Conservation (phyloP, 2,888 invertebrate species). For the Ormyrus thymus region DNA sequence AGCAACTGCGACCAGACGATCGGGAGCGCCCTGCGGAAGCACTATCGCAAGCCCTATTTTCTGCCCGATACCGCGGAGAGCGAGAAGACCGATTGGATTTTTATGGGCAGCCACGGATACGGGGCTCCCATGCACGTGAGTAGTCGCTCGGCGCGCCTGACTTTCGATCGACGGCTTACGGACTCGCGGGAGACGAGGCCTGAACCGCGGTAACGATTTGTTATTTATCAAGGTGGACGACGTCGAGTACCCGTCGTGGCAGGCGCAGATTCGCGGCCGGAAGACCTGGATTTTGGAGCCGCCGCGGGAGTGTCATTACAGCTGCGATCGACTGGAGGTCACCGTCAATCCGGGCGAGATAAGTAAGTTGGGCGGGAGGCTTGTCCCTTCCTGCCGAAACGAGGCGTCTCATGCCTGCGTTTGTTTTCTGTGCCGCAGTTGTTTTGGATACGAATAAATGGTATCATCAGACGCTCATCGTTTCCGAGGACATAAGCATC, state of each 20-base stretch:
- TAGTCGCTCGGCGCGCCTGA: slow-evolving; percentile 54
- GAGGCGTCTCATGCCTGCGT: not conserved
- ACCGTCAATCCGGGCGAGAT: slow-evolving; percentile 91
- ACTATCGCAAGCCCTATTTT: slow-evolving; percentile 92
- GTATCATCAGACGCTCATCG: slow-evolving; percentile 94
- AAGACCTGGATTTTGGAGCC: slow-evolving; percentile 94
- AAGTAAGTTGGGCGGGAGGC: slow-evolving; percentile 79
- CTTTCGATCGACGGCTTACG: slow-evolving; percentile 47
- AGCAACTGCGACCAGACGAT: slow-evolving; percentile 94
- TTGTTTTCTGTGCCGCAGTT: slow-evolving; percentile 78
- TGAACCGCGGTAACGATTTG: not conserved
- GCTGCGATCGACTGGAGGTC: slow-evolving; percentile 82
- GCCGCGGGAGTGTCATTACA: slow-evolving; percentile 92
- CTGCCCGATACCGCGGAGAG: slow-evolving; percentile 90
- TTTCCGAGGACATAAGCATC: slow-evolving; percentile 92
- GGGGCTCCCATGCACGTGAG: slow-evolving; percentile 97
- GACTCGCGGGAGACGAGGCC: not conserved
- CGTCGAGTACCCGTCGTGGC: slow-evolving; percentile 96
- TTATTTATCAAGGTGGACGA: slow-evolving; percentile 86
- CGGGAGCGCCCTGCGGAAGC: slow-evolving; percentile 84
- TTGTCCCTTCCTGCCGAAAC: not conserved
- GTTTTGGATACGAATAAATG: slow-evolving; percentile 95
- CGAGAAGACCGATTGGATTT: slow-evolving; percentile 95
- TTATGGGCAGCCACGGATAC: slow-evolving; percentile 95
- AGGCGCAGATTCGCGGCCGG: slow-evolving; percentile 92